Percentiles rank a stretch among this genome's conserved stretches.
Conservation (phyloP, 2,113 vertebrate genomes). For the Loxodonta africana region DNA sequence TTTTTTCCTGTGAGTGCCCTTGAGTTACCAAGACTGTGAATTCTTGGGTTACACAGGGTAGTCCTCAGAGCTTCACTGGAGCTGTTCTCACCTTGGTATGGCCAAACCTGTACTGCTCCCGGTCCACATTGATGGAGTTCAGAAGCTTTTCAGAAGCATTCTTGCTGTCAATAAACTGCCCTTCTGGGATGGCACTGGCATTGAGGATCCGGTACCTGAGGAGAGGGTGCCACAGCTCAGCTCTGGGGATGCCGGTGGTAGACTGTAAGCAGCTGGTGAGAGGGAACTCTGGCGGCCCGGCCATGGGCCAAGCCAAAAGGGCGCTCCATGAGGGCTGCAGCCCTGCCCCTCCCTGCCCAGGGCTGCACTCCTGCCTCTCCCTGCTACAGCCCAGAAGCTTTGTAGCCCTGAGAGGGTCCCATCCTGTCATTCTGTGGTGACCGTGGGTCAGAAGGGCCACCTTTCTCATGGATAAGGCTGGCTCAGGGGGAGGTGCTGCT, state of each 20-base stretch:
- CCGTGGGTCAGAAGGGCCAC: neutral
- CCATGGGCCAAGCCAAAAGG: neutral
- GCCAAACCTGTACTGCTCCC: slow-evolving; percentile 92
- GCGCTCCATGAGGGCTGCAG: neutral
- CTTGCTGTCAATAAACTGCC: slow-evolving; percentile 92
- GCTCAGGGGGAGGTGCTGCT: neutral
- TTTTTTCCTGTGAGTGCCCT: neutral
- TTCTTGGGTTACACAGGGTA: neutral
- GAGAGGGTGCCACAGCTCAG: neutral
- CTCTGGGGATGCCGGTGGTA: accelerated
- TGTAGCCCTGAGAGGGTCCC: neutral
- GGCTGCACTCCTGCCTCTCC: neutral
- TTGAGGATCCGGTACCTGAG: slow-evolving; percentile 93
- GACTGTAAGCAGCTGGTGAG: neutral
- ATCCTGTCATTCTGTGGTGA: neutral
- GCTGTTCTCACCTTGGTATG: slow-evolving; percentile 91
- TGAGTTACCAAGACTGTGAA: neutral
- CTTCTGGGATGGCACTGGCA: slow-evolving; percentile 92
- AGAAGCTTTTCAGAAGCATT: slow-evolving; percentile 92
- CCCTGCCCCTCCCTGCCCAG: neutral
- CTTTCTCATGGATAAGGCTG: too few relatives aligned
- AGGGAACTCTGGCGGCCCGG: neutral
- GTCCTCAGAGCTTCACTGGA: neutral
- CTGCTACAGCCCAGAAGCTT: too few relatives aligned
- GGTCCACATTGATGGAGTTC: slow-evolving; percentile 92